Conservation (phyloP, 2,797 vertebrate genomes). For the Graptemys geographica region DNA sequence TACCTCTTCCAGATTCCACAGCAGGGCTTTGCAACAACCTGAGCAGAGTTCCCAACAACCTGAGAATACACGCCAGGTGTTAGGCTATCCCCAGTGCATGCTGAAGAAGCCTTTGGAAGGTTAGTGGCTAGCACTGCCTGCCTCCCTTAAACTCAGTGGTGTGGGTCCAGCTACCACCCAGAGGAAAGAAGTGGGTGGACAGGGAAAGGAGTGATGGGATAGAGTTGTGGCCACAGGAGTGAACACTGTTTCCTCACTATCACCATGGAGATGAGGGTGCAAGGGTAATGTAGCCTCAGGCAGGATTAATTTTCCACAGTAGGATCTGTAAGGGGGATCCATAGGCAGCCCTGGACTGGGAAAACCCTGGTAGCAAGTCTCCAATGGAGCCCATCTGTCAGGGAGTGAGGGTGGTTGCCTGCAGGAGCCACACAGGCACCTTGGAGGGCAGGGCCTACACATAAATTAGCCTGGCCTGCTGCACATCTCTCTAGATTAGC, state of each 20-base stretch:
- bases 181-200: neutral
- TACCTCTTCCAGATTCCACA: neutral
- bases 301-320: neutral
- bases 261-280: rapidly evolving
- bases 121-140: neutral
- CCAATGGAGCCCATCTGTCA: neutral
- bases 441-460: neutral
- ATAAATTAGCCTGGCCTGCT: neutral
- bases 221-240: rapidly evolving
- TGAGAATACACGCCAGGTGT: neutral
- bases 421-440: neutral
- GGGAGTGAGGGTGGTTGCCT: neutral
- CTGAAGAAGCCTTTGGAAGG: neutral
- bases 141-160: neutral
- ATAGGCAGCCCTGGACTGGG: neutral
- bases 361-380: neutral
- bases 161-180: neutral
- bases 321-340: neutral
- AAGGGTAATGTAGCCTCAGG: neutral
- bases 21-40: neutral
- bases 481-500: neutral
- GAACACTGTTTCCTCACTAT: neutral
- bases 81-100: neutral
- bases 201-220: neutral
- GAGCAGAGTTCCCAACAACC: neutral